Base-by-base conservation (phyloP, 2,113 vertebrate species). In the Anser brachyrhynchus region DNA sequence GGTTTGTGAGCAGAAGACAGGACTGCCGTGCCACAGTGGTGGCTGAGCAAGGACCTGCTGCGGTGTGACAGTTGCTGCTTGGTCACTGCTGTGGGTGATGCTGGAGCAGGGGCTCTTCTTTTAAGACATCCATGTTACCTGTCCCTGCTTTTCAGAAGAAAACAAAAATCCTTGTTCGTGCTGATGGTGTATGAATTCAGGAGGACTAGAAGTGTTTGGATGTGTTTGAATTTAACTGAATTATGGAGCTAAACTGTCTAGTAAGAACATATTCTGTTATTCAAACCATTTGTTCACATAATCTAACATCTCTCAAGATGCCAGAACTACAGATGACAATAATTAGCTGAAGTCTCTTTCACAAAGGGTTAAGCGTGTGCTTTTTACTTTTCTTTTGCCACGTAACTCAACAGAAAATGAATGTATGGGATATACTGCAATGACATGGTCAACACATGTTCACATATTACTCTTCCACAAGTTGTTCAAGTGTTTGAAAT, bases 11-110 rank as follows among this genome's bases (percentile, higher is more conserved):
- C 49, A 43, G 25, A 19, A 19, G 4, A 33, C n/a, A 6, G 29
- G 5, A 25, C 35, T 66, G 29, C 67, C 20, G 7, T 5, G 49
- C 49, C 1, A 0, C 2, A 0, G 20, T 29, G 51, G 37, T 59
- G 25, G 69, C 37, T 44, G n/a, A n/a, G 41, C 57, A 31, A 55
- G 31, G 49, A 26, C 12, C 31, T 43, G 31, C n/a, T 22, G 49
- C 5, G 6, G 14, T 8, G 29, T 8, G 6, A 9, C 52, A 12
- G 10, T 6, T 10, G 13, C 33, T 5, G 2, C 44, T 51, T 19
- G 13, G 26, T 58, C 58, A 15, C 31, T 57, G 7, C 73, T 65
- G 14, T 51, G 57, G 17, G 16, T 37, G 4, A 25, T 29, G 7
- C n/a, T 5, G n/a, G 19, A 8, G 3, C 4, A 2, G 14, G 8